Evolutionary conservation across 2,888 invertebrate genomes (phyloP).

Genomic region (Heteropelma amictum): DNA sequence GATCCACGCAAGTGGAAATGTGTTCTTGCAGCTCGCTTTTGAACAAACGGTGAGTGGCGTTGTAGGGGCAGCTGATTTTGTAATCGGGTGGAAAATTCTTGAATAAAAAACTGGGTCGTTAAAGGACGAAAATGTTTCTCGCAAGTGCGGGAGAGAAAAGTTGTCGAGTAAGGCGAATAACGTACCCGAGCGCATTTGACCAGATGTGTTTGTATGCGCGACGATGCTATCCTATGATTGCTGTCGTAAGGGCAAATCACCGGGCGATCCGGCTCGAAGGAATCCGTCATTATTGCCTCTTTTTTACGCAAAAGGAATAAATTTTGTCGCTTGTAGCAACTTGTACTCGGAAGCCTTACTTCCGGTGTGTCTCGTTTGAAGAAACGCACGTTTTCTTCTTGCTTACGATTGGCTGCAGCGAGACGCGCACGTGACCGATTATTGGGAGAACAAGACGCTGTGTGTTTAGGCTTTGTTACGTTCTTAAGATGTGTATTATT

Average conservation of each 20-base stretch:
- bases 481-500: no score
- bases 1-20: constrained; percentile 63
- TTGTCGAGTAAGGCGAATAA: constrained; percentile 11
- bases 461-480: no score
- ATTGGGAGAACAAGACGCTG: no score
- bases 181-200: constrained; percentile 74
- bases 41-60: constrained; percentile 71
- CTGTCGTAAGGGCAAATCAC: constrained; percentile 70
- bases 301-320: not conserved
- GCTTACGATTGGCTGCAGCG: no score
- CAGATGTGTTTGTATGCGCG: constrained; percentile 71
- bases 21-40: constrained; percentile 68
- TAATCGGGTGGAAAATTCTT: constrained; percentile 70
- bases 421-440: no score
- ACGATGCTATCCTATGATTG: constrained; percentile 65
- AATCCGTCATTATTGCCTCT: constrained; percentile 32
- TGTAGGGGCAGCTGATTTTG: constrained; percentile 71
- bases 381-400: no score
- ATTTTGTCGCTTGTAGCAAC: no score
- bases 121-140: constrained; percentile 2
- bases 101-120: no score
- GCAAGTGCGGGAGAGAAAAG: not conserved
- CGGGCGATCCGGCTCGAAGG: constrained; percentile 29
- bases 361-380: no score
- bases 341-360: no score